These are phyloP conservation scores for Pelochelys cantorii DNA, from an alignment of 2,797 vertebrate species.

Conservation along the genomic window DNA sequence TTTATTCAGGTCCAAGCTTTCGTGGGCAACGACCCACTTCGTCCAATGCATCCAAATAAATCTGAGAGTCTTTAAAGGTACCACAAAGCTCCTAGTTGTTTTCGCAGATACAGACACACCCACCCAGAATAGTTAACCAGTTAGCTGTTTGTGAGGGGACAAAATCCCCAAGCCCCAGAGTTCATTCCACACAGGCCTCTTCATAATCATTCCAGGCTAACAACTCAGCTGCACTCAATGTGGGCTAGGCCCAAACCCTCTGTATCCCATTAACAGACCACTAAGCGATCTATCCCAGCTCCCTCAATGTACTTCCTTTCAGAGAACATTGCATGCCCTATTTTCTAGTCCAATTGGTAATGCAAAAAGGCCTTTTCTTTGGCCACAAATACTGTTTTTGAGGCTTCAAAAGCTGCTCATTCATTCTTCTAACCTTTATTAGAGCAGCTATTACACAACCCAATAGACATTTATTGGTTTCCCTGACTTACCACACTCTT, in stretches of 20 bases:
- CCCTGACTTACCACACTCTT: constrained; percentile 27
- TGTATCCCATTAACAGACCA: rapidly evolving
- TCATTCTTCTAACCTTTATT: constrained; percentile 63
- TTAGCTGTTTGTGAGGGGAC: background rate
- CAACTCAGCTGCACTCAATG: rapidly evolving
- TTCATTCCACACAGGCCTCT: background rate
- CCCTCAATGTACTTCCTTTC: background rate
- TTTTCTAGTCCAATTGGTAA: constrained; percentile 63
- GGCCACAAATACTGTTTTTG: constrained; percentile 43
- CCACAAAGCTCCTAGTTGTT: too few relatives aligned
- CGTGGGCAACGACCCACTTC: too few relatives aligned
- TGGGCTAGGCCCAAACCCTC: background rate
- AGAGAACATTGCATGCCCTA: constrained; percentile 53
- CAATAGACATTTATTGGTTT: constrained; percentile 42
- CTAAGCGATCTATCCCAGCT: background rate
- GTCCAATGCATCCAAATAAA: too few relatives aligned
- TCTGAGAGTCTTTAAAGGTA: too few relatives aligned
- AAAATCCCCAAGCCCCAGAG: background rate
- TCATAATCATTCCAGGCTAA: background rate
- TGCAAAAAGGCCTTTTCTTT: constrained; percentile 38
- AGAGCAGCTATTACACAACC: constrained; percentile 62
- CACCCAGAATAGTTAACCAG: too few relatives aligned
- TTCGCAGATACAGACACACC: too few relatives aligned
- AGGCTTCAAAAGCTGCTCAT: constrained; percentile 58
- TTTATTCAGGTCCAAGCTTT: too few relatives aligned